Base-by-base conservation (phyloP, 30 jellyfish, hydroid and myxozoan species). In the Calvadosia cruxmelitensis region DNA sequence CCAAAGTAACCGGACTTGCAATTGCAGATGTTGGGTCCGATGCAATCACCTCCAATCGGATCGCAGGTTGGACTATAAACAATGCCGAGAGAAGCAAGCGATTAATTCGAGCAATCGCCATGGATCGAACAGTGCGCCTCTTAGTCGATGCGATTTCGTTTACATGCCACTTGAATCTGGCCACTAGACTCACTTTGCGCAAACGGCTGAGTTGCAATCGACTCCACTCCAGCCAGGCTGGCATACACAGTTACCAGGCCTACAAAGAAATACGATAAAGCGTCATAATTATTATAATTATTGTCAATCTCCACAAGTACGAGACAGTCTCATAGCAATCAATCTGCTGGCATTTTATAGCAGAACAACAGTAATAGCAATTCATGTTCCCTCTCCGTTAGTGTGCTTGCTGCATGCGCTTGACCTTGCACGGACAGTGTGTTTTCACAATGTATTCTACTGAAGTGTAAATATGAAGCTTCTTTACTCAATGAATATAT, bases 221-320 rank as follows among this genome's bases (percentile, higher is more conserved):
- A 53, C 50, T 29, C 86, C 94, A 1, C 27, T 27, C 91, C 90
- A 86, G 10, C 96, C 96, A 7, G 33, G 25, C 25, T 29, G 27
- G 68, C 96, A 86, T 20, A 31, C 72, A 64, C 96, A 86, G n/a
- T 31, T 42, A 26, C 73, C 74, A 20, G 96, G 96, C 52, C 96
- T 86, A 74, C 0, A 66, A 71, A n/a, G n/a, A n/a, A n/a, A n/a
- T n/a, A n/a, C n/a, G n/a, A n/a, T n/a, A n/a, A n/a, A n/a, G n/a
- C n/a, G n/a, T 63, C 72, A 3, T 34, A 24, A 49, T 3, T 28
- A 0, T 0, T 13, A 65, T 65, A 0, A 13, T 0, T 65, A 65
- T 12, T 42, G 20, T 5, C 10, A 5, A 20, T 5, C 57, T 42
- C 20, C 57, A 42, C 20, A 42, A 42, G 20, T 42, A 20, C 57